A percentile compares a stretch with the other conserved stretches of the same genome.
phyloP scores from a whole-genome alignment of 2,888 invertebrate species.

The Augochlorella aurata region DNA sequence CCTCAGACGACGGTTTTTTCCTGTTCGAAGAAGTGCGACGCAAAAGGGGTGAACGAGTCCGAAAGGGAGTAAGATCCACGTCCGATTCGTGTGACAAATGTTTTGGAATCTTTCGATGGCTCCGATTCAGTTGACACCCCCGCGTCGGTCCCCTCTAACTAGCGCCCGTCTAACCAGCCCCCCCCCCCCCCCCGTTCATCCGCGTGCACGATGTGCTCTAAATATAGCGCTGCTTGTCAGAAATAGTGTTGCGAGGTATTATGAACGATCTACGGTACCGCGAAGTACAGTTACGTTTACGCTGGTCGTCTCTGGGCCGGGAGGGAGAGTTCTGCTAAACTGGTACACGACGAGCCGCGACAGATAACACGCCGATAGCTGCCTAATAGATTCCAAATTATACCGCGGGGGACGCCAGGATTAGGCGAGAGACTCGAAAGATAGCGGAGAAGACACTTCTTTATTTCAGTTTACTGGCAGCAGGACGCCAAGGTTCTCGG shows the following conservation, averaged over 20 bases:
- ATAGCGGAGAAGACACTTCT: background rate
- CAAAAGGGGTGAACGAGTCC: too few species aligned
- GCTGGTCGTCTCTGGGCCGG: conserved; percentile 41
- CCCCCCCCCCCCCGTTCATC: conserved; percentile 13
- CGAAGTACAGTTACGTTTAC: conserved; percentile 69
- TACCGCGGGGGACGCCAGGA: background rate
- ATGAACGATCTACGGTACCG: conserved; percentile 69
- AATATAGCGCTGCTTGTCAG: conserved; percentile 70
- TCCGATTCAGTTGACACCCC: conserved; percentile 30
- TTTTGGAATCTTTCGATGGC: conserved; percentile 51
- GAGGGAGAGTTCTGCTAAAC: conserved; percentile 27
- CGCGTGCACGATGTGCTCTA: conserved; percentile 69
- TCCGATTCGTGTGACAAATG: conserved; percentile 7
- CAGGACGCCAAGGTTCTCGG: background rate
- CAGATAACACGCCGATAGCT: conserved; percentile 8
- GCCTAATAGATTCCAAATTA: conserved; percentile 21
- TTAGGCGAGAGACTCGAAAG: background rate
- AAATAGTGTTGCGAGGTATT: conserved; percentile 67
- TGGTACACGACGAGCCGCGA: background rate
- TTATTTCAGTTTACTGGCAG: background rate
- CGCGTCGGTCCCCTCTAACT: background rate
- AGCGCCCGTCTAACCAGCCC: background rate
- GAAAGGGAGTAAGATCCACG: conserved; percentile 24
- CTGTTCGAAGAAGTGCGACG: too few species aligned
- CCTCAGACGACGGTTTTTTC: background rate